Percentiles rank a stretch among this genome's conserved stretches.
phyloP scores from a whole-genome alignment of 2,888 invertebrate genomes.

The Phalera bucephala region DNA sequence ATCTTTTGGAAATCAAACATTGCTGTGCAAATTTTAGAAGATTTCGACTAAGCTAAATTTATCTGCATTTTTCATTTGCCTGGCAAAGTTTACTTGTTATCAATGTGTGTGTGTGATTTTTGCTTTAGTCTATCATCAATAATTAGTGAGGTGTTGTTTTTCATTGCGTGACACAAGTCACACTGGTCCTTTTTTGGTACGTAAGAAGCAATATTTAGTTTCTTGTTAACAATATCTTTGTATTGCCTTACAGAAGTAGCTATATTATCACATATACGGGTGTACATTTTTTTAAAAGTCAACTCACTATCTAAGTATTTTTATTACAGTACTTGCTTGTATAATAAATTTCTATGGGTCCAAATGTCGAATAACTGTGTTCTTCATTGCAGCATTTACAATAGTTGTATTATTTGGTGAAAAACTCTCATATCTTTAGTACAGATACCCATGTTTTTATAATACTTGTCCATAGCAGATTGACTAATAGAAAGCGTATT shows the following conservation, averaged over 20 bases:
- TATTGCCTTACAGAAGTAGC: conserved; percentile 16
- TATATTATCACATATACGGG: conserved; percentile 11
- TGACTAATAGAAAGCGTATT: conserved; percentile 4
- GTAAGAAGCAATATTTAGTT: conserved; percentile 16
- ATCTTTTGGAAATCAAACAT: conserved; percentile 18
- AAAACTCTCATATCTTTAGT: conserved; percentile 9
- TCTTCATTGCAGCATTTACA: conserved; percentile 14
- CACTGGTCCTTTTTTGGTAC: conserved; percentile 16
- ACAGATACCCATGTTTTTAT: conserved; percentile 9
- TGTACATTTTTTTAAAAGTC: conserved; percentile 14
- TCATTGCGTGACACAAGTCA: conserved; percentile 13
- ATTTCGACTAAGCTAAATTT: conserved; percentile 18
- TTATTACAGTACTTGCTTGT: conserved; percentile 13
- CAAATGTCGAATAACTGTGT: conserved; percentile 12
- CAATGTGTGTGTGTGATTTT: no score
- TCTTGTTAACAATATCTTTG: conserved; percentile 15
- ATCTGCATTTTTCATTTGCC: conserved; percentile 13
- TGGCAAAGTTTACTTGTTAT: conserved; percentile 18
- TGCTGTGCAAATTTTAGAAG: conserved; percentile 11
- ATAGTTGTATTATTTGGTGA: conserved; percentile 14
- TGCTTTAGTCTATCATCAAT: conserved; percentile 16
- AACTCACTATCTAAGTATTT: conserved; percentile 13
- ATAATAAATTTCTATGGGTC: conserved; percentile 12
- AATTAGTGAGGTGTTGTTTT: conserved; percentile 13
- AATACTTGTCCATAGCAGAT: conserved; percentile 6